Percentiles rank a stretch among this genome's conserved stretches.
These are phyloP conservation scores for Asbolus verrucosus DNA, from an alignment of 1,140 invertebrate species.

Conservation along the genomic window DNA sequence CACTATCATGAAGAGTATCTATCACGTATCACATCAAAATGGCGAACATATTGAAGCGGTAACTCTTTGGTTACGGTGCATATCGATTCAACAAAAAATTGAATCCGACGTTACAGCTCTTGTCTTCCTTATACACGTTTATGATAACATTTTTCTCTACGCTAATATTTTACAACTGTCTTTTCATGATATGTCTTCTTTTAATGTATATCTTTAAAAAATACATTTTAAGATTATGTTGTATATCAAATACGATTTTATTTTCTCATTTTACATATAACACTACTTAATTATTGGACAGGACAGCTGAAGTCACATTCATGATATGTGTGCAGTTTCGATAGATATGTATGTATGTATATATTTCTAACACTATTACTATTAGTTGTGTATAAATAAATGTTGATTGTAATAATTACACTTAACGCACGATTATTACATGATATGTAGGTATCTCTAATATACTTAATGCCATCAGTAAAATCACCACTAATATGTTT, in stretches of 20 bases:
- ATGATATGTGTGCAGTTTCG: conserved; percentile 61
- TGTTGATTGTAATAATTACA: conserved; percentile 43
- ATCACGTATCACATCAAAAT: conserved; percentile 62
- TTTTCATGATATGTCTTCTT: conserved; percentile 47
- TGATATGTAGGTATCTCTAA: conserved; percentile 29
- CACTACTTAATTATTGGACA: conserved; percentile 62
- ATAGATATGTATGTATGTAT: conserved; percentile 43
- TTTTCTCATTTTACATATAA: conserved; percentile 52
- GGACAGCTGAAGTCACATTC: conserved; percentile 63
- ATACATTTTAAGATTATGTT: conserved; percentile 59
- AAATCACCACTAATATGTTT: conserved; percentile 2
- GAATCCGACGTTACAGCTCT: conserved; percentile 23
- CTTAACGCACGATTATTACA: conserved; percentile 31
- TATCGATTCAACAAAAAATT: conserved; percentile 42
- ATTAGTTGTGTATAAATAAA: conserved; percentile 25
- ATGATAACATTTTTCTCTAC: conserved; percentile 1
- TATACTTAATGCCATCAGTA: conserved; percentile 1
- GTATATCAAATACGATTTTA: conserved; percentile 54
- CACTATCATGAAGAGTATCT: conserved; percentile 44
- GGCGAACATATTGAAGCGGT: conserved; percentile 60
- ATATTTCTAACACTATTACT: conserved; percentile 5
- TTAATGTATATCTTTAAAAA: conserved; percentile 60
- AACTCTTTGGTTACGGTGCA: conserved; percentile 51
- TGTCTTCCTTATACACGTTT: conserved; percentile 18
- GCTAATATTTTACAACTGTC: conserved; percentile 40